A percentile compares a stretch with the other conserved stretches of the same genome.
Evolutionary conservation across 2,888 invertebrate genomes (phyloP).

Genomic region (Seladonia tumulorum): DNA sequence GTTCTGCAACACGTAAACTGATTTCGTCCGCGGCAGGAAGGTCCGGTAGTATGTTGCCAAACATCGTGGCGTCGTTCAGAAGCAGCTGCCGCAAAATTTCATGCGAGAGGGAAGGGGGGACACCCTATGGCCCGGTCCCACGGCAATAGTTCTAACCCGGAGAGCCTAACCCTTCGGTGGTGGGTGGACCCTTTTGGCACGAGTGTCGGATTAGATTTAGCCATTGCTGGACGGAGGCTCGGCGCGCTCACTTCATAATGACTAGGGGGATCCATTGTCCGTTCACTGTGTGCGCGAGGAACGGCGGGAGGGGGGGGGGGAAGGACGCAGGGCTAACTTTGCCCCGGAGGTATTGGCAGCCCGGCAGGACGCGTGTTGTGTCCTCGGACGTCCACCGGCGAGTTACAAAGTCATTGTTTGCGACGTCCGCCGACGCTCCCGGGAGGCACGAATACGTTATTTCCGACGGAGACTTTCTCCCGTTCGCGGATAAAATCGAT

Average conservation of each 20-base stretch:
- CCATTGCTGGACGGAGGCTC: slow-evolving; percentile 71
- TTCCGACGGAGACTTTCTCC: slow-evolving; percentile 42
- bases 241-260: slow-evolving; percentile 78
- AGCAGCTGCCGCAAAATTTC: slow-evolving; percentile 26
- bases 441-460: slow-evolving; percentile 67
- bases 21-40: neutral
- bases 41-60: neutral
- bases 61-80: slow-evolving; percentile 9
- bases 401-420: slow-evolving; percentile 74
- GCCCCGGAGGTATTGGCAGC: slow-evolving; percentile 68
- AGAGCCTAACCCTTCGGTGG: slow-evolving; percentile 57
- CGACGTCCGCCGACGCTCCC: slow-evolving; percentile 63
- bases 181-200: slow-evolving; percentile 60
- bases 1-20: neutral
- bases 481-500: slow-evolving; percentile 23
- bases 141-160: slow-evolving; percentile 58
- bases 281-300: slow-evolving; percentile 30
- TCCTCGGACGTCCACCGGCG: slow-evolving; percentile 61
- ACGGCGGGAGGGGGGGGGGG: slow-evolving; percentile 53
- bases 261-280: slow-evolving; percentile 74
- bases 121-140: neutral
- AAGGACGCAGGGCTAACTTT: slow-evolving; percentile 65
- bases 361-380: slow-evolving; percentile 45
- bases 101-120: neutral
- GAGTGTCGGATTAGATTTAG: slow-evolving; percentile 81